phyloP scores from a whole-genome alignment of 2,797 vertebrate species.

The Mycteria americana region DNA sequence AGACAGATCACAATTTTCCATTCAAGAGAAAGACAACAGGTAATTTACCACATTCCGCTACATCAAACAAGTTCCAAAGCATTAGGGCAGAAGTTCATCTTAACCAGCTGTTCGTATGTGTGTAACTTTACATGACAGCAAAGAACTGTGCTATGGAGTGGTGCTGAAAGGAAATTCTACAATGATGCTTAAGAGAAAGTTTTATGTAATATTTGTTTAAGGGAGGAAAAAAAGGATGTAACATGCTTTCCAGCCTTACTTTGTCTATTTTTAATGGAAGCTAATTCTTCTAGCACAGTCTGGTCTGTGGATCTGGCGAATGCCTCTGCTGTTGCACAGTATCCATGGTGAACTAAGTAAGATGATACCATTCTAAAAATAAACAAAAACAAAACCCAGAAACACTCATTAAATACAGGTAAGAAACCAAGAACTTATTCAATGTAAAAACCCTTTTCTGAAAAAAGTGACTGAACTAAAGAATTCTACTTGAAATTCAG shows the following conservation, averaged over 20 bases:
- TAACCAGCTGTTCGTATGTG: neutral
- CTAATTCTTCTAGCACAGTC: slow-evolving; percentile 84
- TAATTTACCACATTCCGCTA: neutral
- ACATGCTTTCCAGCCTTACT: slow-evolving; percentile 73
- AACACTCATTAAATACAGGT: neutral
- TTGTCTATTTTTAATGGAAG: slow-evolving; percentile 86
- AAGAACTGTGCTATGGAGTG: neutral
- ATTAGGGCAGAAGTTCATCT: neutral
- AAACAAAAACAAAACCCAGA: slow-evolving; percentile 51
- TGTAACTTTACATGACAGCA: neutral
- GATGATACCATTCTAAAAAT: slow-evolving; percentile 84
- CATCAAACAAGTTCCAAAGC: neutral
- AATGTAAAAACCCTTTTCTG: neutral
- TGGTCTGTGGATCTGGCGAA: slow-evolving; percentile 86
- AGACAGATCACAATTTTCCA: neutral
- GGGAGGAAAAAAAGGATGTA: neutral
- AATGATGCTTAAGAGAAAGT: neutral
- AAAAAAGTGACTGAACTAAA: neutral
- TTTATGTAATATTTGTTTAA: neutral
- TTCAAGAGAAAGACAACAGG: neutral
- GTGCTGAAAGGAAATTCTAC: neutral
- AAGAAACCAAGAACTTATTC: neutral
- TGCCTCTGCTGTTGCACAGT: slow-evolving; percentile 85
- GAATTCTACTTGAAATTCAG: neutral
- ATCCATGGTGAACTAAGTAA: slow-evolving; percentile 85